A percentile compares a stretch with the other conserved stretches of the same genome.
These are phyloP conservation scores for Erpornis zantholeuca DNA, from an alignment of 2,113 vertebrate species.

Conservation along the genomic window DNA sequence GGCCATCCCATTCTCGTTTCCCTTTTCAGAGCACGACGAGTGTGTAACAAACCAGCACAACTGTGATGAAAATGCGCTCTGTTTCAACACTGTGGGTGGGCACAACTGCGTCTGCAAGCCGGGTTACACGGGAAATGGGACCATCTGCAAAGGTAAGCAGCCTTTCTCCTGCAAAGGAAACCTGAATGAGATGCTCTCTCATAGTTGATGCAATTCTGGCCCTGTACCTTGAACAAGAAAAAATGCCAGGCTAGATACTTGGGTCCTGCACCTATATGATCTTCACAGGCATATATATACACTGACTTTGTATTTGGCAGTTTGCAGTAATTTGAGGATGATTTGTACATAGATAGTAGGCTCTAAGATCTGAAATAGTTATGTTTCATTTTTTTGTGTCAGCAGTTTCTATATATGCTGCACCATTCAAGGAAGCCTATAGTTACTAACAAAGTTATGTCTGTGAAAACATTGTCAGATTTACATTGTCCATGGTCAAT, in stretches of 20 bases:
- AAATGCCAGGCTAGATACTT: not conserved
- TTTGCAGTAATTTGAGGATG: not conserved
- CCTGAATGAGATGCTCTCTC: not conserved
- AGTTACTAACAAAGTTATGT: not conserved
- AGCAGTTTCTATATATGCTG: not conserved
- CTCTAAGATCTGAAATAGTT: not conserved
- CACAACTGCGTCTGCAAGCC: slow-evolving; percentile 97
- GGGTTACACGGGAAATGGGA: slow-evolving; percentile 92
- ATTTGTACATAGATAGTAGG: not conserved
- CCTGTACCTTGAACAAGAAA: not conserved
- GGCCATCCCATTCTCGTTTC: not conserved
- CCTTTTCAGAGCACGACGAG: slow-evolving; percentile 90
- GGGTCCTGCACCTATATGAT: not conserved
- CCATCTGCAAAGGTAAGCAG: slow-evolving; percentile 88
- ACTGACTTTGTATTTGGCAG: not conserved
- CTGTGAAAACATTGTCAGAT: not conserved
- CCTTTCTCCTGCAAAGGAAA: too few relatives aligned
- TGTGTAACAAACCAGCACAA: slow-evolving; percentile 91
- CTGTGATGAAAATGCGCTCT: slow-evolving; percentile 93
- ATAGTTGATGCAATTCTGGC: not conserved
- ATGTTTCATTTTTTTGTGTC: not conserved
- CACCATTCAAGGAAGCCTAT: not conserved
- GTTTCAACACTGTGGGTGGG: slow-evolving; percentile 95
- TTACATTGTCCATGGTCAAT: not conserved
- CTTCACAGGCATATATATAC: not conserved